Evolutionary conservation across 2,888 invertebrate genomes (phyloP).

Genomic region (Gandaritis pyraliata): DNA sequence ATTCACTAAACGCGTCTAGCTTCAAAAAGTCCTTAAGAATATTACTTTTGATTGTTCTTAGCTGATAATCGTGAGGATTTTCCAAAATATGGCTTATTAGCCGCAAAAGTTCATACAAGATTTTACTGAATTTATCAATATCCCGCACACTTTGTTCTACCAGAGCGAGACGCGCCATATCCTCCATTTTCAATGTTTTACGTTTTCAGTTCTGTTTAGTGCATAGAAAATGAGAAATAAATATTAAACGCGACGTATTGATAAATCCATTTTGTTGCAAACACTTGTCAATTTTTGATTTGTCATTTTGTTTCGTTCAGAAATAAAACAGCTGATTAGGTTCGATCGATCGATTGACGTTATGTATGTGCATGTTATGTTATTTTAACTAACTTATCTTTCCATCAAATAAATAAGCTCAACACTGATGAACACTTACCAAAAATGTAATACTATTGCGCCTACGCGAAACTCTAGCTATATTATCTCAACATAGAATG

Average conservation of each 20-base stretch:
- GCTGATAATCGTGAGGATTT: conserved; percentile 67
- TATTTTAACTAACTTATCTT: too few relatives aligned
- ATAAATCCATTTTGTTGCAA: conserved; percentile 47
- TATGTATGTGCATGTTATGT: too few relatives aligned
- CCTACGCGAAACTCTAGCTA: too few relatives aligned
- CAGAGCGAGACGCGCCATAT: conserved; percentile 74
- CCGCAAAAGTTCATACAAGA: conserved; percentile 65
- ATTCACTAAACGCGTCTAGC: conserved; percentile 62
- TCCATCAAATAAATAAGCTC: too few relatives aligned
- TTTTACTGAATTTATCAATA: conserved; percentile 59
- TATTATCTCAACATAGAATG: too few relatives aligned
- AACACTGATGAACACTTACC: too few relatives aligned
- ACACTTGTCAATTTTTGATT: conserved; percentile 74
- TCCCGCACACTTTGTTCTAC: conserved; percentile 70
- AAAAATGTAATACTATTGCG: too few relatives aligned
- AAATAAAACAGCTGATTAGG: conserved; percentile 35
- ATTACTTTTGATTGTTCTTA: conserved; percentile 61
- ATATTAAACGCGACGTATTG: conserved; percentile 44
- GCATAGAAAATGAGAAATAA: conserved; percentile 34
- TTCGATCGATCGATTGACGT: background rate
- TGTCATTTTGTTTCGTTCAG: conserved; percentile 60
- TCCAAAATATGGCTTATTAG: conserved; percentile 67
- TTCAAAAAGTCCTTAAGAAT: conserved; percentile 54
- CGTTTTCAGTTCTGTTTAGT: conserved; percentile 35
- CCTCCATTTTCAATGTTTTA: conserved; percentile 65